phyloP scores from a whole-genome alignment of 2,797 vertebrate species.

The Hydrophis major region DNA sequence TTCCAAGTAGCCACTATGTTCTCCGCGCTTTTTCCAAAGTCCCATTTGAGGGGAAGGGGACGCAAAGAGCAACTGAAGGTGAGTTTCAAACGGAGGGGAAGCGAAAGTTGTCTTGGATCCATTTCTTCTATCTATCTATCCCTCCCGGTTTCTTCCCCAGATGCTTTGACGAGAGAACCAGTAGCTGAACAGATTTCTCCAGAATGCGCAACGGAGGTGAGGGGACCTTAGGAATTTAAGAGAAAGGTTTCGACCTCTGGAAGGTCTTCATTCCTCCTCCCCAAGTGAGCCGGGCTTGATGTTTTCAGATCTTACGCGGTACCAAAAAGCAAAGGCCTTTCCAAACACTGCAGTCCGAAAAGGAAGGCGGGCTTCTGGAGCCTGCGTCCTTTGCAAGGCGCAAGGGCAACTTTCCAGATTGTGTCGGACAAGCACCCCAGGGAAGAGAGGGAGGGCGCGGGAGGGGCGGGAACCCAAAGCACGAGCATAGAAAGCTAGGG shows the following conservation, averaged over 20 bases:
- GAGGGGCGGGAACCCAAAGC: background rate
- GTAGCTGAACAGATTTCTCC: background rate
- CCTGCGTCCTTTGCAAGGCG: background rate
- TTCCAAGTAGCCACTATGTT: background rate
- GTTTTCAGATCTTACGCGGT: background rate
- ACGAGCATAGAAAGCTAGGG: background rate
- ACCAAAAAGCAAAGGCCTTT: background rate
- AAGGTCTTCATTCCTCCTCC: background rate
- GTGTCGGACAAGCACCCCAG: background rate
- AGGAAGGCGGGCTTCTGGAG: background rate
- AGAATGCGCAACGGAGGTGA: background rate
- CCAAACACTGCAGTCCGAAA: background rate
- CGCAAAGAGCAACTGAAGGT: background rate
- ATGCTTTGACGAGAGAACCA: background rate
- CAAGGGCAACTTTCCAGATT: background rate
- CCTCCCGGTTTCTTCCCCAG: background rate
- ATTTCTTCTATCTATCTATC: background rate
- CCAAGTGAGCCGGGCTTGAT: background rate
- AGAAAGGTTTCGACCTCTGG: background rate
- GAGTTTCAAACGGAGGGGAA: background rate
- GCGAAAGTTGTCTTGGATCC: too few species aligned
- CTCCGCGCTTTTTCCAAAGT: background rate
- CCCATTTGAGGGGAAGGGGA: background rate
- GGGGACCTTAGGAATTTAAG: background rate
- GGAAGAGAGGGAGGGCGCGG: background rate